Evolutionary conservation across 2,113 vertebrate genomes (phyloP).

Genomic region (Saimiri boliviensis): DNA sequence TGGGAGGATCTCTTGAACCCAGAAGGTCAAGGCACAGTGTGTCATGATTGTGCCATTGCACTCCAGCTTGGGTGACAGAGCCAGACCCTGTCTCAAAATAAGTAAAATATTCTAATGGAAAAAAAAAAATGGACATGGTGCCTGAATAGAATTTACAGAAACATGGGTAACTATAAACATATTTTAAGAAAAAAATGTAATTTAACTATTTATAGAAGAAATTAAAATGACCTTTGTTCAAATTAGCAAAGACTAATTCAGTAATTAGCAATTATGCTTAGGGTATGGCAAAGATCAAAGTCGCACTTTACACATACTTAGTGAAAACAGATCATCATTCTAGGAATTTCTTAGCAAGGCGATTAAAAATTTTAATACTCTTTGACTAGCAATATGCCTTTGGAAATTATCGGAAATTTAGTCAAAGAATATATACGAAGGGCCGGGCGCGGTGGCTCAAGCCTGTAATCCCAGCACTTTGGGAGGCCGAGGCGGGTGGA

Average conservation of each 20-base stretch:
- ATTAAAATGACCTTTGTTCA: not conserved
- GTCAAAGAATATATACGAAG: not conserved
- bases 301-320: not conserved
- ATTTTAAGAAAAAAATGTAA: not conserved
- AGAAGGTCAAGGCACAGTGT: not conserved
- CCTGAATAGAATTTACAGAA: not conserved
- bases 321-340: not conserved
- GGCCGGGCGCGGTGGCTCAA: too few relatives aligned
- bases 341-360: not conserved
- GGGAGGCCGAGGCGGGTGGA: too few relatives aligned
- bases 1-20: not conserved
- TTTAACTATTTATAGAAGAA: not conserved
- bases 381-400: not conserved
- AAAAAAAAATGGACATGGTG: not conserved
- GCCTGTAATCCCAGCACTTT: too few relatives aligned
- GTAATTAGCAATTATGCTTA: not conserved
- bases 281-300: not conserved
- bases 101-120: not conserved
- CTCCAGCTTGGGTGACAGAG: not conserved
- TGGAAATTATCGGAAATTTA: not conserved
- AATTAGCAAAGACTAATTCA: not conserved
- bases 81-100: not conserved
- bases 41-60: not conserved
- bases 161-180: not conserved
- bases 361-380: not conserved